Evolutionary conservation across 1,140 invertebrate species (phyloP).

Genomic region (Aethina tumida): DNA sequence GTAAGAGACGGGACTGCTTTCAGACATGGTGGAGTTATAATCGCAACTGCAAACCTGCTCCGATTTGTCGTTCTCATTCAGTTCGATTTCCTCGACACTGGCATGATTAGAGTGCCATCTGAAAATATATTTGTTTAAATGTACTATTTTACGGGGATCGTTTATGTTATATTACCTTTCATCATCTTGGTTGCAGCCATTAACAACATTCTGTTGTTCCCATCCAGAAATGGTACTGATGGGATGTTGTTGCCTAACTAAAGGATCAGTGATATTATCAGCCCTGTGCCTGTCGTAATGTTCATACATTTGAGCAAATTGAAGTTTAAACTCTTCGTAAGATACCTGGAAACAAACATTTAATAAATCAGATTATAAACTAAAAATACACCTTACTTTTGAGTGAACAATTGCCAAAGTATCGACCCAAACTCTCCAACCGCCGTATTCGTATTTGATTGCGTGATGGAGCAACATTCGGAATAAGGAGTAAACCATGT

Average conservation of each 20-base stretch:
- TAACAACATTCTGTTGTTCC: constrained; percentile 38
- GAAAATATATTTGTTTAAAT: too few relatives aligned
- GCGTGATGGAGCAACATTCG: constrained; percentile 96
- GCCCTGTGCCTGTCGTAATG: constrained; percentile 89
- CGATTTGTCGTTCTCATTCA: constrained; percentile 39
- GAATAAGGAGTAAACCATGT: constrained; percentile 97
- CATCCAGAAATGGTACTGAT: constrained; percentile 94
- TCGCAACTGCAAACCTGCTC: constrained; percentile 45
- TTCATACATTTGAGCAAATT: constrained; percentile 95
- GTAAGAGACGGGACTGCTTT: constrained; percentile 44
- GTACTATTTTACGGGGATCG: too few relatives aligned
- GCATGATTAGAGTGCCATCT: constrained; percentile 39
- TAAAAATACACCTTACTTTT: constrained; percentile 56
- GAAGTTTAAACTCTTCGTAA: constrained; percentile 93
- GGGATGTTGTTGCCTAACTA: constrained; percentile 80
- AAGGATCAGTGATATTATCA: constrained; percentile 89
- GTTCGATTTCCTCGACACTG: constrained; percentile 34
- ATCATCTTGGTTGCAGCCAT: constrained; percentile 37
- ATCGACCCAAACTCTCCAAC: constrained; percentile 99
- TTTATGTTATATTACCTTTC: too few relatives aligned
- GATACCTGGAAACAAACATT: constrained; percentile 52
- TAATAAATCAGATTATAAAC: constrained; percentile 3
- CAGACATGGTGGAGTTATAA: constrained; percentile 44
- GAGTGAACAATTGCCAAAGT: constrained; percentile 98
- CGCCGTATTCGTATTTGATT: constrained; percentile 99